Evolutionary conservation across 1,140 invertebrate species (phyloP), one percentile per base, ranked within the genome.

Genomic region (Muscidifurax raptorellus): DNA sequence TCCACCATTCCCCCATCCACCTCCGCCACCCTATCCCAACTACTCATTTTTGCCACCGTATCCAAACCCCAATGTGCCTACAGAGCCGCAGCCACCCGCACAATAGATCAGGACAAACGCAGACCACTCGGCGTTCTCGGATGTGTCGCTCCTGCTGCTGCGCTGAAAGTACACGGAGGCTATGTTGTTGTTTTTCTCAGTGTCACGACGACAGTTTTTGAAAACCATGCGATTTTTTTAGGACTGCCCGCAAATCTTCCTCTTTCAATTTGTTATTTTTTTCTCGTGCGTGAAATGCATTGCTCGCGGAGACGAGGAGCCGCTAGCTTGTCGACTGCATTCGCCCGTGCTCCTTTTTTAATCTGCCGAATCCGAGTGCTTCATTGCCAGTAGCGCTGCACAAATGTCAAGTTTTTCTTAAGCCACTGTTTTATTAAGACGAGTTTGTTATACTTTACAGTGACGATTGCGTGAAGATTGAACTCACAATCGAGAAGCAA

Each of bases 21-120:
- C 91, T 27, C 92, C 93, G 47, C 89, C 94, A 85, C 92, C 92
- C 87, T 90, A 94, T 92, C 88, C 93, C 83, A 89, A 94, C 93
- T 92, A 92, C 83, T 90, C 92, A 0, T 93, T 91, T 80, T 85
- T 92, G 30, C 91, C 91, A 67, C 91, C 92, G 28, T 92, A 92
- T 84, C 88, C 92, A 0, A 92, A 93, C 86, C 92, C 92, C 9
- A 91, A 92, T 80, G 90, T 92, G 82, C 90, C 92, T 74, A 88
- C 89, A 52, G 92, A 93, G 83, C 90, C 92, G 30, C 92, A 93
- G 84, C 92, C 92, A 76, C 92, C 92, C 15, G 59, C 91, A 75
- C 92, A 93, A 87, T 92, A 92, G 88, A 83, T 25, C 72, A 59
- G 52, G 36, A 36, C 0, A 9, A 32, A 72, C 67, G 67, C 67